Percentiles rank a stretch among this genome's conserved stretches.
phyloP scores from a whole-genome alignment of 2,113 vertebrate species.

The Melospiza georgiana region DNA sequence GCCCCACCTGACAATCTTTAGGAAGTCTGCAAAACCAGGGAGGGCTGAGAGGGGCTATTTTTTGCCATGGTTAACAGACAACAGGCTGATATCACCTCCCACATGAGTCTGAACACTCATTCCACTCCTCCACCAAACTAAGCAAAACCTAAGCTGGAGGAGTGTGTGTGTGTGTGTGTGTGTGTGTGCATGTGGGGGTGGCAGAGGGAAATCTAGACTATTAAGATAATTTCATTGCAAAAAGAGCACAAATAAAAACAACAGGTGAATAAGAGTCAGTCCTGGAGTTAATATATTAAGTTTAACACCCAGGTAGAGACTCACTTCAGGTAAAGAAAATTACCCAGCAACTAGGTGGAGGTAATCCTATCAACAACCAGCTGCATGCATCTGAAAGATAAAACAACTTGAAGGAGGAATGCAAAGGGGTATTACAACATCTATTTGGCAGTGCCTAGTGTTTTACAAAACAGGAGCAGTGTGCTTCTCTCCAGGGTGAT shows the following conservation, averaged over 20 bases:
- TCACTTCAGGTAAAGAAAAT: background rate
- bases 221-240: slow-evolving; percentile 7
- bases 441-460: background rate
- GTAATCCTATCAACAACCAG: background rate
- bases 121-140: slow-evolving; percentile 1
- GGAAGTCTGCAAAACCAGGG: slow-evolving; percentile 15
- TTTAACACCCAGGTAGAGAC: slow-evolving; percentile 3
- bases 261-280: slow-evolving; percentile 1
- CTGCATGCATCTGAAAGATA: background rate
- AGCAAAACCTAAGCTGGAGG: background rate
- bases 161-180: background rate
- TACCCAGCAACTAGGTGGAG: background rate
- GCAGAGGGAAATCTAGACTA: slow-evolving; percentile 16
- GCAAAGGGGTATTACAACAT: background rate
- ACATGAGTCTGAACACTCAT: background rate
- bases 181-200: background rate
- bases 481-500: background rate
- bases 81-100: background rate
- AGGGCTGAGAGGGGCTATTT: background rate
- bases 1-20: background rate
- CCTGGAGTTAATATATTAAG: background rate
- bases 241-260: slow-evolving; percentile 43
- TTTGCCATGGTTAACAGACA: background rate
- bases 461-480: background rate
- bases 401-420: background rate